Evolutionary conservation across 2,888 invertebrate species (phyloP).

Genomic region (Gastracanthus pulcherrimus): DNA sequence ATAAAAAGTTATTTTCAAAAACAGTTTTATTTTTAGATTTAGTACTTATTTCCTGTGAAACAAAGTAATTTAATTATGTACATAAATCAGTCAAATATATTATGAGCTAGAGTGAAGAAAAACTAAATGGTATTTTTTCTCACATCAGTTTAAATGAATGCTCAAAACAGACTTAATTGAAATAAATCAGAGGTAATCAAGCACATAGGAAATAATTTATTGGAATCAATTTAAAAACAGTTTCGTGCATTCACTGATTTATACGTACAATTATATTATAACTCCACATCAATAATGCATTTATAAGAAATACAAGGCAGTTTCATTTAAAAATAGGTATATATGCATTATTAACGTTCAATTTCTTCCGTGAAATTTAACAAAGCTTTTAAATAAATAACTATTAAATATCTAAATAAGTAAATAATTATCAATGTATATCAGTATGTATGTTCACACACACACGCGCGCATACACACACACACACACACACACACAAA

Average conservation of each 20-base stretch:
- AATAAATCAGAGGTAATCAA: conserved; percentile 52
- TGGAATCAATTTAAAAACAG: conserved; percentile 56
- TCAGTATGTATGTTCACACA: too few relatives aligned
- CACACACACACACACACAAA: too few relatives aligned
- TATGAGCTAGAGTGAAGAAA: background rate
- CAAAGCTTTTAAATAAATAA: too few relatives aligned
- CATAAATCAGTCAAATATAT: background rate
- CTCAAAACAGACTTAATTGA: conserved; percentile 53
- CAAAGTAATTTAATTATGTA: background rate
- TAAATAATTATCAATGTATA: too few relatives aligned
- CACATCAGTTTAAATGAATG: conserved; percentile 42
- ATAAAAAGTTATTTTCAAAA: background rate
- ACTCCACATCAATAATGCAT: conserved; percentile 1
- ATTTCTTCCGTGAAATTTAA: too few relatives aligned
- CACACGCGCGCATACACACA: too few relatives aligned
- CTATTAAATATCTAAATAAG: too few relatives aligned
- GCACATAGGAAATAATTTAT: conserved; percentile 56
- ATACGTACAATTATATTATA: conserved; percentile 25
- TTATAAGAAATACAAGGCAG: background rate
- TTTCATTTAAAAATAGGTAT: background rate
- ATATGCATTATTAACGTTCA: too few relatives aligned
- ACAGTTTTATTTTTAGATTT: background rate
- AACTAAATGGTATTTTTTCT: conserved; percentile 17
- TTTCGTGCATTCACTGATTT: conserved; percentile 43
- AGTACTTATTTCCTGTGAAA: background rate